These are phyloP conservation scores for Oreortyx pictus DNA, from an alignment of 2,797 vertebrate species.

Conservation along the genomic window DNA sequence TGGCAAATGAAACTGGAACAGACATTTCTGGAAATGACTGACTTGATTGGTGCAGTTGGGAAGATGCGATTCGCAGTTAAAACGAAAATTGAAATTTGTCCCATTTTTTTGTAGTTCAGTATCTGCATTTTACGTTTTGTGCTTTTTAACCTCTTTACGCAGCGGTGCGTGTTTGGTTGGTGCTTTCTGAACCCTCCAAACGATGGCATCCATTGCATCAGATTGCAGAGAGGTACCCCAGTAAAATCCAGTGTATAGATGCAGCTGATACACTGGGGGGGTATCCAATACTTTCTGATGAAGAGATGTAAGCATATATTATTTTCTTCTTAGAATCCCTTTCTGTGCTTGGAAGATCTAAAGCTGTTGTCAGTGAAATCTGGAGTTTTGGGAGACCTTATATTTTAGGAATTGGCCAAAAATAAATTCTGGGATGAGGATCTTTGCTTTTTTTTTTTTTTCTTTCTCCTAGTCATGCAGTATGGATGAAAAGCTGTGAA, in stretches of 20 bases:
- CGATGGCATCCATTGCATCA: background rate
- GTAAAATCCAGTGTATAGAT: background rate
- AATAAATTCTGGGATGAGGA: constrained; percentile 57
- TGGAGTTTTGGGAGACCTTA: constrained; percentile 33
- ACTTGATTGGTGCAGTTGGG: constrained; percentile 68
- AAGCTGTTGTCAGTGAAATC: constrained; percentile 41
- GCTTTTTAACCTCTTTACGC: background rate
- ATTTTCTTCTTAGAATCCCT: constrained; percentile 37
- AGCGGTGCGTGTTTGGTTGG: background rate
- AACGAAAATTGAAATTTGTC: constrained; percentile 59
- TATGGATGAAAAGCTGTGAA: constrained; percentile 29
- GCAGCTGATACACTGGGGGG: background rate
- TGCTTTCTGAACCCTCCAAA: background rate
- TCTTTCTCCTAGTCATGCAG: constrained; percentile 39
- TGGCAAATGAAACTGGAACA: constrained; percentile 79
- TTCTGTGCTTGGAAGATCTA: constrained; percentile 60
- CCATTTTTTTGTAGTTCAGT: constrained; percentile 21
- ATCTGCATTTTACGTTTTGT: background rate
- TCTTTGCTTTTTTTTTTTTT: background rate
- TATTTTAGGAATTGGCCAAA: constrained; percentile 68
- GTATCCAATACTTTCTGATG: constrained; percentile 11
- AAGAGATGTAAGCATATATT: constrained; percentile 56
- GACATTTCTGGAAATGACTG: constrained; percentile 74
- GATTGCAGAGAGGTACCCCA: background rate
- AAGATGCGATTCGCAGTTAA: constrained; percentile 64